Evolutionary conservation across 2,797 vertebrate genomes (phyloP).

Genomic region (Anisognathus igniventris): DNA sequence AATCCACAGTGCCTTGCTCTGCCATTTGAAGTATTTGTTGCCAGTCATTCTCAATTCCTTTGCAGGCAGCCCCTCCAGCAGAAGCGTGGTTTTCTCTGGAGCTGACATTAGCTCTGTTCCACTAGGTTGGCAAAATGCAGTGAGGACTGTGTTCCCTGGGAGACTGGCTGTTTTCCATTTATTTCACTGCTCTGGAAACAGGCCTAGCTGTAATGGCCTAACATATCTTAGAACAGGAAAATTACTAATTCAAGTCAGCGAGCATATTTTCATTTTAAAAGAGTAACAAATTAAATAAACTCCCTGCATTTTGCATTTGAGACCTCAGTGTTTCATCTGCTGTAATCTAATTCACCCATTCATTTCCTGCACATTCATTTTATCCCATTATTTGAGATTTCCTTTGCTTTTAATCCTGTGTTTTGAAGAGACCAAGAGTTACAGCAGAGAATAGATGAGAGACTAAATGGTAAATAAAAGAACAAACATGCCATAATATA

Average conservation of each 20-base stretch:
- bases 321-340: constrained; percentile 48
- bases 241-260: constrained; percentile 57
- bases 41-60: not conserved
- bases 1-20: not conserved
- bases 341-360: constrained; percentile 65
- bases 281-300: constrained; percentile 66
- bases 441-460: constrained; percentile 23
- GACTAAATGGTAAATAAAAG: constrained; percentile 39
- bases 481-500: constrained; percentile 16
- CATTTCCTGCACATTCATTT: constrained; percentile 61
- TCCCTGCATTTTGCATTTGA: constrained; percentile 50
- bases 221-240: constrained; percentile 47
- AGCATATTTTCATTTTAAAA: constrained; percentile 56
- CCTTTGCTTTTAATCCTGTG: constrained; percentile 63
- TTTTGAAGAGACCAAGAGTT: constrained; percentile 43
- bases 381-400: constrained; percentile 64
- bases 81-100: not conserved
- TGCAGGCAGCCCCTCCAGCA: not conserved
- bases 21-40: not conserved
- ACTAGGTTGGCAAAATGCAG: constrained; percentile 6
- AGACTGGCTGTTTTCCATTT: constrained; percentile 49
- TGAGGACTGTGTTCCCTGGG: not conserved
- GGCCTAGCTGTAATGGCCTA: constrained; percentile 20
- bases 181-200: constrained; percentile 47
- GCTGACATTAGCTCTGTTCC: constrained; percentile 6